Conservation (phyloP, 2,113 vertebrate genomes). For the Onychorhynchus coronatus region DNA sequence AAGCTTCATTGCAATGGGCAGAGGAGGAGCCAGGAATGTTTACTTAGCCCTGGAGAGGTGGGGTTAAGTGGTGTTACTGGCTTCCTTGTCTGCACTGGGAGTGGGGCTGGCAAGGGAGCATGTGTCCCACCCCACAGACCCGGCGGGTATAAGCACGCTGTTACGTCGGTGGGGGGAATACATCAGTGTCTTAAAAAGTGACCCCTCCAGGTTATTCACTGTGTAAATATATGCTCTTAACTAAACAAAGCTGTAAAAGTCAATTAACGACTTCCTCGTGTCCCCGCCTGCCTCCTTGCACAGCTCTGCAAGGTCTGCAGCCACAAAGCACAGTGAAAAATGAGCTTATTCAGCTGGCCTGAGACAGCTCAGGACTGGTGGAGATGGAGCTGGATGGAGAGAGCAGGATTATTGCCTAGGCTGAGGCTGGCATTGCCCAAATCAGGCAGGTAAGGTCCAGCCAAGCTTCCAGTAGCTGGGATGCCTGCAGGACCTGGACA, state of each 20-base stretch:
- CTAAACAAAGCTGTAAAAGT: background rate
- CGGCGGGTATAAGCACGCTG: accelerated
- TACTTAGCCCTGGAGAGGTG: background rate
- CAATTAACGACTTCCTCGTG: background rate
- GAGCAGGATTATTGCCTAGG: background rate
- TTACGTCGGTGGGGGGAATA: background rate
- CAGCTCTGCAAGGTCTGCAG: background rate
- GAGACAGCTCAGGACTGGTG: background rate
- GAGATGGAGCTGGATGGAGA: background rate
- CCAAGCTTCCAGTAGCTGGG: background rate
- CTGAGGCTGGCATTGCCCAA: background rate
- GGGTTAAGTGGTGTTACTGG: background rate
- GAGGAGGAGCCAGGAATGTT: background rate
- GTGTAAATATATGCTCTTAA: background rate
- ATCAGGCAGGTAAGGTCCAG: background rate
- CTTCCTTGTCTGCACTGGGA: background rate
- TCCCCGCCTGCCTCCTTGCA: background rate
- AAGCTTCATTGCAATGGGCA: accelerated
- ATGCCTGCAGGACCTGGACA: background rate
- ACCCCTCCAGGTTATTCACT: background rate
- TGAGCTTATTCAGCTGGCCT: background rate
- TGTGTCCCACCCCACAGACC: background rate
- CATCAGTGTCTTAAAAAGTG: background rate
- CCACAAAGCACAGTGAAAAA: background rate
- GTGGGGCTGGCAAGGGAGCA: background rate